phyloP scores from a whole-genome alignment of 1,140 invertebrate species.

The Ditylenchus dipsaci region DNA sequence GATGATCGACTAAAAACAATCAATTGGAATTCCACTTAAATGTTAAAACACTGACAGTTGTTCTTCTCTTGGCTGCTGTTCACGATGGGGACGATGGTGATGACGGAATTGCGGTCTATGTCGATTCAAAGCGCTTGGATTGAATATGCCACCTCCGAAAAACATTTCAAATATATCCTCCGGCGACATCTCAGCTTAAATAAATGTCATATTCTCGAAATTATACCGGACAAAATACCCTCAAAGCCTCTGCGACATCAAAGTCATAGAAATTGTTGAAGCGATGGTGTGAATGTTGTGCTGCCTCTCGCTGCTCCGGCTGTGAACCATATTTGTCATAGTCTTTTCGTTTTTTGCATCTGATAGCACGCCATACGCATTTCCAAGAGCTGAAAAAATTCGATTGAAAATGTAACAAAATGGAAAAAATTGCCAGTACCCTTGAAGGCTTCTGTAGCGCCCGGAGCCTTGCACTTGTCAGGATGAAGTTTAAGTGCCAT shows the following conservation, averaged over 20 bases:
- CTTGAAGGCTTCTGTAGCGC: constrained; percentile 95
- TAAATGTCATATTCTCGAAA: neutral
- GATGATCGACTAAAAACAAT: constrained; percentile 7
- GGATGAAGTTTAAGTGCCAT: constrained; percentile 91
- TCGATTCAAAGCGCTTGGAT: constrained; percentile 50
- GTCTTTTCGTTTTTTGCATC: constrained; percentile 86
- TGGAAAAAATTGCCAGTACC: constrained; percentile 61
- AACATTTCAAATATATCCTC: constrained; percentile 99
- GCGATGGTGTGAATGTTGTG: constrained; percentile 30
- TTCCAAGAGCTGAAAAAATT: constrained; percentile 71
- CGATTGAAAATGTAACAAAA: constrained; percentile 1
- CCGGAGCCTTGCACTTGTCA: constrained; percentile 95
- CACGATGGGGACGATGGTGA: constrained; percentile 7
- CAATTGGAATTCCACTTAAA: too few species aligned
- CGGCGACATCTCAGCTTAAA: constrained; percentile 76
- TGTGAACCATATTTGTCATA: constrained; percentile 68
- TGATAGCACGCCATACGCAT: constrained; percentile 87
- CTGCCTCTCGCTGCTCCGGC: constrained; percentile 10
- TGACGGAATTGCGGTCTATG: constrained; percentile 35
- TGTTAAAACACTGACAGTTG: too few species aligned
- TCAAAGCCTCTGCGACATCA: constrained; percentile 78
- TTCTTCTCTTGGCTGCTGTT: too few species aligned
- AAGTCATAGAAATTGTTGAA: constrained; percentile 59
- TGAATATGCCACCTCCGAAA: constrained; percentile 77
- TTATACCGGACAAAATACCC: constrained; percentile 59